A percentile compares a stretch with the other conserved stretches of the same genome.
phyloP scores from a whole-genome alignment of 2,888 invertebrate genomes.

The Drosophila helvetica region DNA sequence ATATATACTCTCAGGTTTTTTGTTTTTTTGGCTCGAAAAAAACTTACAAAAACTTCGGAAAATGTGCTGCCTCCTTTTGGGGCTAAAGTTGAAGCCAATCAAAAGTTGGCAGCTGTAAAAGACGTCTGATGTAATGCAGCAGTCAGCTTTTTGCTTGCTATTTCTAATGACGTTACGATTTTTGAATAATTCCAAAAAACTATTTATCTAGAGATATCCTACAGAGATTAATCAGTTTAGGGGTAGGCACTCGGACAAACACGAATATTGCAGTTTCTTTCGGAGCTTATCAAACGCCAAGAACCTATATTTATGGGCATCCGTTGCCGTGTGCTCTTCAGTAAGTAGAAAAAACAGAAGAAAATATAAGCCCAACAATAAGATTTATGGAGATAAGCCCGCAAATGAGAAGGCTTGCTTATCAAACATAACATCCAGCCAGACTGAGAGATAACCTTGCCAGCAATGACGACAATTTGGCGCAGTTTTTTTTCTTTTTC shows the following conservation, averaged over 20 bases:
- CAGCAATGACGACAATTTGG: constrained; percentile 7
- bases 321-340: constrained; percentile 38
- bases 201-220: constrained; percentile 3
- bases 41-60: no score
- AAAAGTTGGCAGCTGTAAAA: neutral
- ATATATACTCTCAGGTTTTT: no score
- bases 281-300: constrained; percentile 15
- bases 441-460: constrained; percentile 37
- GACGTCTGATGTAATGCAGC: neutral
- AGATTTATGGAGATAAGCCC: constrained; percentile 43
- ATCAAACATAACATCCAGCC: constrained; percentile 22
- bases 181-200: neutral
- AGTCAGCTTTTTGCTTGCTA: neutral
- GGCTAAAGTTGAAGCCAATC: neutral
- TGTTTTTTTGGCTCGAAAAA: no score
- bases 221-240: neutral
- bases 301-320: constrained; percentile 29
- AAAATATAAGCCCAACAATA: constrained; percentile 5
- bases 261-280: constrained; percentile 3
- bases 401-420: constrained; percentile 23
- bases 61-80: constrained; percentile 6
- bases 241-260: neutral
- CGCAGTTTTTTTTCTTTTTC: constrained; percentile 4
- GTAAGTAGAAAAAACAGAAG: neutral
- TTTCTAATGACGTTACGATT: neutral